A percentile compares a stretch with the other conserved stretches of the same genome.
phyloP scores from a whole-genome alignment of 2,113 vertebrate species.

The Seriola rivoliana region DNA sequence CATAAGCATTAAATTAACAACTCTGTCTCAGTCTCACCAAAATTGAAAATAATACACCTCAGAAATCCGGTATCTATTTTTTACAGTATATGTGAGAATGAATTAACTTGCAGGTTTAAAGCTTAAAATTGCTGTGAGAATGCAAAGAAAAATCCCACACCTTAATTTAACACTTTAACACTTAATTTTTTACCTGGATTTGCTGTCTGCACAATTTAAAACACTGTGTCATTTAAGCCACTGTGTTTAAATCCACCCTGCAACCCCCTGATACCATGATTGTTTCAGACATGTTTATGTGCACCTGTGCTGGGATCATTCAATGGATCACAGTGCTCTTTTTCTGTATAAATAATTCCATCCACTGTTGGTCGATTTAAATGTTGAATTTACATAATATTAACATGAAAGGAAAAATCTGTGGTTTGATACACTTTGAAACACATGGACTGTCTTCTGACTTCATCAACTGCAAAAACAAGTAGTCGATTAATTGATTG shows the following conservation, averaged over 20 bases:
- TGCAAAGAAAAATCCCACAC: background rate
- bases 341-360: conserved; percentile 1
- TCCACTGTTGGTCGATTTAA: background rate
- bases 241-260: background rate
- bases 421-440: background rate
- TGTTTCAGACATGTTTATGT: background rate
- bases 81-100: background rate
- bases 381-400: background rate
- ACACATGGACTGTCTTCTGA: background rate
- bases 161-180: no score
- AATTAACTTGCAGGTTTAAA: background rate
- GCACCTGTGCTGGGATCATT: background rate
- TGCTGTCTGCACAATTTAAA: no score
- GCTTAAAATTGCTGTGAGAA: background rate
- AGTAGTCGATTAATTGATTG: background rate
- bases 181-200: no score
- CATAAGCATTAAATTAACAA: background rate
- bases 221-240: background rate
- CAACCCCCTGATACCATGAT: no score
- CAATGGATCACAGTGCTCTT: background rate
- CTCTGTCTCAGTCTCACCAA: background rate
- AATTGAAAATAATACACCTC: background rate
- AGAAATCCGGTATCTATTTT: background rate
- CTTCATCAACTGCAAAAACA: background rate
- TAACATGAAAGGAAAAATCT: background rate